Evolutionary conservation across 1,140 invertebrate species (phyloP), one percentile per base, ranked within the genome.

Genomic region (Drosophila tropicalis): DNA sequence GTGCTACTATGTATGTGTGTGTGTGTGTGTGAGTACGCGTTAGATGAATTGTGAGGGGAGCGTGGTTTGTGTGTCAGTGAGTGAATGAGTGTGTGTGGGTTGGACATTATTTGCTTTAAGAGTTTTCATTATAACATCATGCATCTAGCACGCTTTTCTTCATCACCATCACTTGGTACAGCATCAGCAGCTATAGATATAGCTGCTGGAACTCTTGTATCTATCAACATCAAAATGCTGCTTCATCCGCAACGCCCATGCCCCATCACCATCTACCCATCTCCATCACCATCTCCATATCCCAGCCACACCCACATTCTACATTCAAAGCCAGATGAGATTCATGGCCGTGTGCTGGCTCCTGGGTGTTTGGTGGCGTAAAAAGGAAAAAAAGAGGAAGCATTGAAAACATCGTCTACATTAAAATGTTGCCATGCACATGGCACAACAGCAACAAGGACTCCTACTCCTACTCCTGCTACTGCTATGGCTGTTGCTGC

Each of bases 91-190:
- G 41, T 40, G 17, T 34, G 36, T 67, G 34, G 29, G 12, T 62
- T 36, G 72, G 70, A 84, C 80, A 87, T 87, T 84, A 89, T 84
- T 89, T 80, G 84, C 84, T 87, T 89, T 87, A 89, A 89, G 84
- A 81, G 73, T 76, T 87, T 87, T 87, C 84, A 87, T 87, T 87
- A 87, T 87, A 87, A 89, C 84, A 87, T 89, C 84, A 87, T 89
- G 84, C 84, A 87, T 84, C 62, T 51, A 51, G 84, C 84, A 89
- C 80, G 73, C 73, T 78, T 65, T 76, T 70, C 80, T 87, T 89
- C 89, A 89, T 89, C 83, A 62, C 76, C 73, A 77, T 75, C 62
- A n/a, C 72, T 15, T 44, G 32, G 32, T 34, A 34, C 32, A 36
- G 9, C 34, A 36, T 17, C 13, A 19, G 15, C 15, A n/a, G n/a